Evolutionary conservation across 2,888 invertebrate species (phyloP), one percentile per base, ranked within the genome.

Genomic region (Tetropium fuscum): DNA sequence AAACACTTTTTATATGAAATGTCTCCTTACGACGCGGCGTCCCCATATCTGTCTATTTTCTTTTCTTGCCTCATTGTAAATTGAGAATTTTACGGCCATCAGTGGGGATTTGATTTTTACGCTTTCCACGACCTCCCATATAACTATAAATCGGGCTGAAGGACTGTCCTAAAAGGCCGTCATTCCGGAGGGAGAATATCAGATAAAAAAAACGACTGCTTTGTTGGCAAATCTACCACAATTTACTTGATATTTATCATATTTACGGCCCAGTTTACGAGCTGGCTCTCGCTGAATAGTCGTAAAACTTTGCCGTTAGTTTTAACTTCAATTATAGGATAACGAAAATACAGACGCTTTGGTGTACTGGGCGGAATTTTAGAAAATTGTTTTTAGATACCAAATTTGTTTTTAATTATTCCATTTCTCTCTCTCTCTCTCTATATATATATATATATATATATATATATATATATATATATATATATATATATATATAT

Each of bases 241-340:
- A 25, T 34, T 32, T 34, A 20, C 18, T 10, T 4, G 47, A 47
- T 34, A 47, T 47, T 47, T 32, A 47, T 47, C 47, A 47, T 47
- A 47, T 47, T 34, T 47, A 47, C 34, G 13, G 18, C 32, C 34
- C 34, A 34, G 13, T 32, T 34, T 47, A 16, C 11, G 34, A 20
- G 8, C n/a, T 32, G 32, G 32, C 11, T 19, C 5, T n/a, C n/a
- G 13, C 47, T 27, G n/a, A 10, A 11, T 10, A 16, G 30, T 27
- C 25, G 16, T 30, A 27, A 44, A 44, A 20, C 10, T 27, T 4
- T 13, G 22, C 19, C 11, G 18, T 20, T 20, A 13, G 34, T 2
- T 34, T 34, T 6, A 34, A 13, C 6, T 34, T 34, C 13, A 15
- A 13, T 34, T 34, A 34, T n/a, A n/a, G n/a, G n/a, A n/a, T n/a